Conservation (phyloP, 64 coral and sea anemone species). For the Montipora capricornis region DNA sequence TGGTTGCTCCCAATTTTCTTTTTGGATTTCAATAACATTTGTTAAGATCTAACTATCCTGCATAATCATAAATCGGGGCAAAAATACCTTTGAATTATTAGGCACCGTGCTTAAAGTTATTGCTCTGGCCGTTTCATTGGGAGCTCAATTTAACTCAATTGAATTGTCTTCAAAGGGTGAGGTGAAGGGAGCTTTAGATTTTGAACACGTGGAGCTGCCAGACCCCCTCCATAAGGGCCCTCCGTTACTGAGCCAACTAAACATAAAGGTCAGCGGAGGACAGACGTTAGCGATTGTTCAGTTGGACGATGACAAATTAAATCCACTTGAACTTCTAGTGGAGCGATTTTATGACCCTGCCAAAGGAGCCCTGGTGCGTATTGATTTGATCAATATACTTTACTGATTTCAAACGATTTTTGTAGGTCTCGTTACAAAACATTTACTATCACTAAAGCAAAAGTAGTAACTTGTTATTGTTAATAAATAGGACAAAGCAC, state of each 20-base stretch:
- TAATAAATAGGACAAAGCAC: too few species aligned
- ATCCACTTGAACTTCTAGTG: constrained; percentile 75
- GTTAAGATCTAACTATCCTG: too few species aligned
- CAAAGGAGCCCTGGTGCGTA: constrained; percentile 71
- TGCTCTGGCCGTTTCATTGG: background rate
- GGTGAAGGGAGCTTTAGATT: constrained; percentile 59
- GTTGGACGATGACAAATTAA: constrained; percentile 60
- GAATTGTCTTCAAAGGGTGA: constrained; percentile 49
- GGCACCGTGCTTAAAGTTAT: too few species aligned
- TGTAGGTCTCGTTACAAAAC: too few species aligned
- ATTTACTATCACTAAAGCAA: too few species aligned
- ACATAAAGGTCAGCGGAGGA: constrained; percentile 43
- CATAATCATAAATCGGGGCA: too few species aligned
- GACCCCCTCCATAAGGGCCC: constrained; percentile 52
- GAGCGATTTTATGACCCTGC: constrained; percentile 84
- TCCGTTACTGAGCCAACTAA: constrained; percentile 64
- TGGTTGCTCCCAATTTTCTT: too few species aligned
- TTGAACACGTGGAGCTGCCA: constrained; percentile 73
- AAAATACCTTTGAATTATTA: too few species aligned
- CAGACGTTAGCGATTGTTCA: constrained; percentile 63
- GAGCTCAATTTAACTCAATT: background rate
- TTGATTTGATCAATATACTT: too few species aligned
- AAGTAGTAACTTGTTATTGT: too few species aligned
- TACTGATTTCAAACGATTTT: background rate
- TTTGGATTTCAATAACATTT: too few species aligned